These are phyloP conservation scores for Paradisaea rubra DNA, from an alignment of 2,113 vertebrate genomes.

Conservation along the genomic window DNA sequence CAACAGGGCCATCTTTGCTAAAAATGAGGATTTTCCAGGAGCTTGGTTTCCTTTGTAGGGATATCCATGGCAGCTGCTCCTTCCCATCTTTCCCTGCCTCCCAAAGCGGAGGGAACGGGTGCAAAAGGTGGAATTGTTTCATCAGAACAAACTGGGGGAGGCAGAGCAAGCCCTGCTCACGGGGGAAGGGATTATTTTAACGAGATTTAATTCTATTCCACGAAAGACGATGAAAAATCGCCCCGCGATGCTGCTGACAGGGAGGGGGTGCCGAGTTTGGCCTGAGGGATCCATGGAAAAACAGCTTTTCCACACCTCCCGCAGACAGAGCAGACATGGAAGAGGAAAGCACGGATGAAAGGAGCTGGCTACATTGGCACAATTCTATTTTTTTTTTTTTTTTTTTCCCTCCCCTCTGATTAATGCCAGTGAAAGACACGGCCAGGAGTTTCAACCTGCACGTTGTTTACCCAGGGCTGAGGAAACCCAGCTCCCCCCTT, in stretches of 20 bases:
- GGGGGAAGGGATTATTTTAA: background rate
- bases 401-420: background rate
- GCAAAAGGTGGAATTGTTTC: background rate
- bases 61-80: background rate
- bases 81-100: background rate
- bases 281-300: background rate
- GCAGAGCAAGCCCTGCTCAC: background rate
- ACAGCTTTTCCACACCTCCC: background rate
- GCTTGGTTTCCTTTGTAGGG: background rate
- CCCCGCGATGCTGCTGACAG: background rate
- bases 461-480: background rate
- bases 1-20: background rate
- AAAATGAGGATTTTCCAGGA: background rate
- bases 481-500: background rate
- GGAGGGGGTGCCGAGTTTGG: background rate
- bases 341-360: background rate
- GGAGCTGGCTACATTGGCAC: background rate
- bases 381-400: background rate
- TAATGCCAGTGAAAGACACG: background rate
- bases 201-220: background rate
- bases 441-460: background rate
- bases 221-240: background rate
- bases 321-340: background rate
- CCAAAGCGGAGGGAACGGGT: background rate
- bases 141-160: background rate